Evolutionary conservation across 2,797 vertebrate species (phyloP), one percentile per base, ranked within the genome.

Genomic region (Syncerus caffer): DNA sequence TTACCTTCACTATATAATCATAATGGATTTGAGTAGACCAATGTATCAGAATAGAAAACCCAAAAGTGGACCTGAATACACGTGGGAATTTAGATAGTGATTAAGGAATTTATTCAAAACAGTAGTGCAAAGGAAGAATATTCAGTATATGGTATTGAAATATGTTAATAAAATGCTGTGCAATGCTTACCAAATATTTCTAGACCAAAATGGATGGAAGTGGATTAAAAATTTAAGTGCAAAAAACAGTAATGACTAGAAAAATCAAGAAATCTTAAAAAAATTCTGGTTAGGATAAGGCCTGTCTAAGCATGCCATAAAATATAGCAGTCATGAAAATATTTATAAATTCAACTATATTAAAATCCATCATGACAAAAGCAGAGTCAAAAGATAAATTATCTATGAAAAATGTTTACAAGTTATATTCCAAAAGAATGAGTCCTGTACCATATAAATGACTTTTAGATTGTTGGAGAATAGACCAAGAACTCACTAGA

Each of bases 221-320:
- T 83, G 67, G 42, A 83, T 79, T 94, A 85, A 94, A 83, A 71
- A 92, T 85, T 85, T 88, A 90, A 84, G 57, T 90, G n/a, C 57
- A 92, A 38, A 79, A 79, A 21, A 47, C 9, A 60, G 11, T 74
- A 67, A 82, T 90, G 50, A 78, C 74, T 67, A 79, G 78, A 51
- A 76, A 91, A 87, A 76, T 55, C 50, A 88, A 95, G 21, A 21
- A 38, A 51, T 78, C 88, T 96, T 51, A 94, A 85, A 64, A 89
- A 82, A 96, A 83, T 89, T 88, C 14, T 86, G 62, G 4, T 62
- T 93, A 71, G 58, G n/a, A 93, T 34, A 85, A 67, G 23, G 21
- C 13, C 38, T 51, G 17, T 42, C 25, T 80, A 80, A 34, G 5
- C 34, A 58, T 55, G 23, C 42, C 53, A 87, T 6, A 76, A 93